Percentiles rank a stretch among this genome's conserved stretches.
Conservation (phyloP, 2,888 invertebrate genomes). For the Drosophila suboccidentalis region DNA sequence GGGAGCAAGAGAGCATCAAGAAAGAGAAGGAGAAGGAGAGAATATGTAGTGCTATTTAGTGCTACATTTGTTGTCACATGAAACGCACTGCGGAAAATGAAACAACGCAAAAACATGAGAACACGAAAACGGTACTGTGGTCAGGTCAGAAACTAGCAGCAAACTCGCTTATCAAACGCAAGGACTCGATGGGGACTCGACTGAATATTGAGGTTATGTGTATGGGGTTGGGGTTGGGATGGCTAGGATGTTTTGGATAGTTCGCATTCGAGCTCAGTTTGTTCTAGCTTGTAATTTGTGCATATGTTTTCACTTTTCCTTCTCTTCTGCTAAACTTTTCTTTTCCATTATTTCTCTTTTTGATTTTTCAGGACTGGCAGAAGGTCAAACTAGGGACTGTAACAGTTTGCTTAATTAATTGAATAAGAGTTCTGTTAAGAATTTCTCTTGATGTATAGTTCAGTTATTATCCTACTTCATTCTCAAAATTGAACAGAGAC, state of each 20-base stretch:
- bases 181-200: background rate
- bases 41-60: conserved; percentile 53
- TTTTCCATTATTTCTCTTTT: conserved; percentile 2
- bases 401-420: conserved; percentile 46
- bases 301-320: conserved; percentile 38
- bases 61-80: conserved; percentile 66
- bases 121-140: conserved; percentile 13
- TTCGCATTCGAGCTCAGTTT: conserved; percentile 1
- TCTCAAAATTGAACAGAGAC: too few relatives aligned
- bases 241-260: background rate
- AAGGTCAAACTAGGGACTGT: conserved; percentile 21
- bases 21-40: background rate
- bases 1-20: conserved; percentile 6
- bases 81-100: conserved; percentile 44
- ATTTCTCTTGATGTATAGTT: background rate
- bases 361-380: background rate
- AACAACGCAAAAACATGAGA: conserved; percentile 10
- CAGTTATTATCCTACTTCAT: too few relatives aligned
- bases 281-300: conserved; percentile 45
- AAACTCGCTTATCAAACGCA: conserved; percentile 48
- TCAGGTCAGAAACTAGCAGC: conserved; percentile 30
- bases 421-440: conserved; percentile 9
- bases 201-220: background rate
- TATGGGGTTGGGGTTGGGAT: background rate
- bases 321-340: conserved; percentile 9